Base-by-base conservation (phyloP, 2,888 invertebrate genomes). In the Tridacna crocea region DNA sequence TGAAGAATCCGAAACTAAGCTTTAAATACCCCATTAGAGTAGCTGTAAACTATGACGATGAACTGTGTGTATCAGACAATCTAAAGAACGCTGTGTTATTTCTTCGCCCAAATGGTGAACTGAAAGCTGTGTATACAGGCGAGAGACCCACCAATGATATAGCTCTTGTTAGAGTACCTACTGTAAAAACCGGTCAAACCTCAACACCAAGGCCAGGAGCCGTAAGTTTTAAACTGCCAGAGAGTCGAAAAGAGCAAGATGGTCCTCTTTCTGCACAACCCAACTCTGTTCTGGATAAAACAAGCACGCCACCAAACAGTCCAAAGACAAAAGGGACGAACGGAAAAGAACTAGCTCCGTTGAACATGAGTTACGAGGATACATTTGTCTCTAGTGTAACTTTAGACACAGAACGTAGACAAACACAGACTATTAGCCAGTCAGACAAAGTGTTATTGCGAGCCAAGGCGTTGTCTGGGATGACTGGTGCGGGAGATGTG, bases 1-100 rank as follows among this genome's bases (percentile, higher is more conserved):
- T 84, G 17, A 87, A 84, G 24, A 87, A 87, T 47, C 84, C 87
- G 47, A 70, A 74, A 22, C 72, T 83, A 15, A 77, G 82, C 58
- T 87, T 87, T 61, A 82, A 85, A 75, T 88, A 88, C 66, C 88
- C 88, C 10, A 88, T 88, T 17, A 80, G 88, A 47, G 87, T 88
- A 0, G 87, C 88, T 0, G 81, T 87, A 0, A 87, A 85, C 75
- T 66, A 75, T 10, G 85, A 82, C 17, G 85, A 85, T 22, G 82
- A 87, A 60, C 73, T 88, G 19, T 87, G 85, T 65, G 88, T 88
- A 19, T 87, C 88, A 11, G 88, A 88, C 55, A 87, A 86, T 63
- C 66, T 84, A 19, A 80, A 86, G 70, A 82, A 86, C 63, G 81
- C 83, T 0, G 86, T 86, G 0, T 63, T 86, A 60, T 82, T 86